A percentile compares a stretch with the other conserved stretches of the same genome.
phyloP scores from a whole-genome alignment of 2,113 vertebrate species.

The Catharus bicknelli region DNA sequence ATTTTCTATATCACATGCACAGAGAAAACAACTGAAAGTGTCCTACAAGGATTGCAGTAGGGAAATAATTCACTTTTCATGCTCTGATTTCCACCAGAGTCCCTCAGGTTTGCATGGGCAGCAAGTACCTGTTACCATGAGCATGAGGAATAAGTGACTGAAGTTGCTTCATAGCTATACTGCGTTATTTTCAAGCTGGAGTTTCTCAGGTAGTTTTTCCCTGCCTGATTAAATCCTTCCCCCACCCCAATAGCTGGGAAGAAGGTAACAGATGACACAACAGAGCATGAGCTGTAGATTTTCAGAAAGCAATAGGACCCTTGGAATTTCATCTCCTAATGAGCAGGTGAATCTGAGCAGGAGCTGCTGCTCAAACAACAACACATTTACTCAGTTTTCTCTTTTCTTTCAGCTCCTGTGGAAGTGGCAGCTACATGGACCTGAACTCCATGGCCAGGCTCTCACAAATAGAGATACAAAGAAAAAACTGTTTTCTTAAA shows the following conservation, averaged over 20 bases:
- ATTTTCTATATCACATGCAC: background rate
- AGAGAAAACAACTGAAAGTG: constrained; percentile 6
- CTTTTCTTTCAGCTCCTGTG: background rate
- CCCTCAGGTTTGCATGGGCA: background rate
- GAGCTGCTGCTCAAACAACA: background rate
- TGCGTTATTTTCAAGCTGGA: background rate
- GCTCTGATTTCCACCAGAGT: background rate
- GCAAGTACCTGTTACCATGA: background rate
- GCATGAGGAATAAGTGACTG: background rate
- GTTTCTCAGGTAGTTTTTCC: background rate
- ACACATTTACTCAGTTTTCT: background rate
- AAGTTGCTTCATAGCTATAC: background rate
- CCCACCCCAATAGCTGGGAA: background rate
- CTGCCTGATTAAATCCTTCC: background rate
- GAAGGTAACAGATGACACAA: background rate
- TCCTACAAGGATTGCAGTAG: background rate
- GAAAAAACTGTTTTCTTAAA: background rate
- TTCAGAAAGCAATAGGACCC: background rate
- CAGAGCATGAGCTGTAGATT: fast-evolving
- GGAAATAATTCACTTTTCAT: background rate
- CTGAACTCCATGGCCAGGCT: background rate
- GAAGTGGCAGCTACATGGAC: background rate
- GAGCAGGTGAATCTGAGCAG: background rate
- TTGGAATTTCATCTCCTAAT: background rate
- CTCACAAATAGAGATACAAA: background rate